These are phyloP conservation scores for Cerastoderma edule DNA, from an alignment of 2,888 invertebrate species.

Conservation along the genomic window DNA sequence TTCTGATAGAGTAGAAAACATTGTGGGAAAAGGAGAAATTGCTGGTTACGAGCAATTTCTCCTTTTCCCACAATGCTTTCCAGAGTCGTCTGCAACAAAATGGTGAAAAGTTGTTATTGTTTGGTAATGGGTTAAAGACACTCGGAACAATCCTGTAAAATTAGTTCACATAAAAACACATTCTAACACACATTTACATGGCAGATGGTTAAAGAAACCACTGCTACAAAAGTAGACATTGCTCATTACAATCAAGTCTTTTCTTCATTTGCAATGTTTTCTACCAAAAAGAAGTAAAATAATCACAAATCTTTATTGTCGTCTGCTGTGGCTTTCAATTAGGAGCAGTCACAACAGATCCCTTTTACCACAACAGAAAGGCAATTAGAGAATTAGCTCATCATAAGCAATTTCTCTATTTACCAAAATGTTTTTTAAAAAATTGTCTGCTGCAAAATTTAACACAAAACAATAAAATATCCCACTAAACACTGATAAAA, in stretches of 20 bases:
- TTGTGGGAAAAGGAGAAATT: no score
- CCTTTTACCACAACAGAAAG: constrained; percentile 1
- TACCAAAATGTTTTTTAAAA: not conserved
- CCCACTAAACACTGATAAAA: not conserved
- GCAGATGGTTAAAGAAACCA: not conserved
- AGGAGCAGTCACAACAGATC: not conserved
- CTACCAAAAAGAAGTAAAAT: not conserved
- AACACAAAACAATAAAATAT: not conserved
- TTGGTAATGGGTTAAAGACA: no score
- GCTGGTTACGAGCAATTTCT: no score
- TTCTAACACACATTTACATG: not conserved
- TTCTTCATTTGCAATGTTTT: constrained; percentile 7
- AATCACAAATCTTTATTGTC: not conserved
- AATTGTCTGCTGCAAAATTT: no score
- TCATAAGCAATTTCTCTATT: constrained; percentile 10
- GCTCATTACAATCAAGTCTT: not conserved
- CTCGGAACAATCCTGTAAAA: no score
- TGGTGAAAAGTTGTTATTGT: no score
- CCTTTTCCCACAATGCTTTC: no score
- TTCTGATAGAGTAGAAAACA: no score
- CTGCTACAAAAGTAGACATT: constrained; percentile 1
- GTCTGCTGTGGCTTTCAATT: not conserved
- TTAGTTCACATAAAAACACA: no score
- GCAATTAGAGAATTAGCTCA: not conserved
- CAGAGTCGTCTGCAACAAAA: no score